These are phyloP conservation scores for Contarinia nasturtii DNA, from an alignment of 1,140 invertebrate genomes.

Conservation along the genomic window DNA sequence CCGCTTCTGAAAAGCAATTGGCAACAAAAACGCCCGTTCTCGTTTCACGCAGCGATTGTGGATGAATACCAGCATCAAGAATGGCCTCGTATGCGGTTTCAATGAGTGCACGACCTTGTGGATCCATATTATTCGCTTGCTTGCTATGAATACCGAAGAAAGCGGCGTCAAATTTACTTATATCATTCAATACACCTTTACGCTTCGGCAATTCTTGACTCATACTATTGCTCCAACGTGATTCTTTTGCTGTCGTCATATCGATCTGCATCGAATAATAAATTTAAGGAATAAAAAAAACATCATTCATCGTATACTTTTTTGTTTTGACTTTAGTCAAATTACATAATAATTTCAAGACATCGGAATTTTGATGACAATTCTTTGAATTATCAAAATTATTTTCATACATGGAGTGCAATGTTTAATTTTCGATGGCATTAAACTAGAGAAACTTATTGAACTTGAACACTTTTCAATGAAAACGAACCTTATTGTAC, in stretches of 20 bases:
- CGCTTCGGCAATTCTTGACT: too few relatives aligned
- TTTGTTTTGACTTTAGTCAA: too few relatives aligned
- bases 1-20: conserved; percentile 52
- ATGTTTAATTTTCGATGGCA: too few relatives aligned
- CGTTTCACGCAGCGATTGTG: conserved; percentile 33
- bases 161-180: conserved; percentile 63
- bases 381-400: too few relatives aligned
- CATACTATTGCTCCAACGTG: too few relatives aligned
- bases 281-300: too few relatives aligned
- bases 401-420: too few relatives aligned
- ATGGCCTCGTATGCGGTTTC: conserved; percentile 27
- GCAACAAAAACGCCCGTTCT: conserved; percentile 65
- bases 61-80: conserved; percentile 22
- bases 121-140: conserved; percentile 27
- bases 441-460: too few relatives aligned
- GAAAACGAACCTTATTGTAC: background rate
- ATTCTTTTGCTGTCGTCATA: too few relatives aligned
- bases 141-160: conserved; percentile 55
- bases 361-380: background rate
- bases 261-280: too few relatives aligned
- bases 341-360: background rate
- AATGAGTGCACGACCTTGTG: conserved; percentile 28
- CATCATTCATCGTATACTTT: too few relatives aligned
- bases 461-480: too few relatives aligned
- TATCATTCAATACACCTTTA: conserved; percentile 64